These are phyloP conservation scores for Turdus rufiventris DNA, from an alignment of 2,113 vertebrate genomes.

Conservation along the genomic window DNA sequence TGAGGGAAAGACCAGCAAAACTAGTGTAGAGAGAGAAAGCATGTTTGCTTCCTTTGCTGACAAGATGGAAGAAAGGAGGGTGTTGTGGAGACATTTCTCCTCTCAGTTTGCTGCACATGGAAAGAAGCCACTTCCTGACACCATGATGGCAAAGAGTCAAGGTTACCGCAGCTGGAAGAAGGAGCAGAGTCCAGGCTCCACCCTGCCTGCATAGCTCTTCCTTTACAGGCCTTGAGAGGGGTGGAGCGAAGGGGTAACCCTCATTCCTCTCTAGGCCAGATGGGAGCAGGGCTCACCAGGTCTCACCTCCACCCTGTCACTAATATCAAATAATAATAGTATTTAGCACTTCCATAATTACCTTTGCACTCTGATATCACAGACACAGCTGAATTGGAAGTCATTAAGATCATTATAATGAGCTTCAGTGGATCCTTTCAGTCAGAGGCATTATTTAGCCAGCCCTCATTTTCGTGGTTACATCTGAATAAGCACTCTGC, in stretches of 20 bases:
- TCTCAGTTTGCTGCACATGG: neutral
- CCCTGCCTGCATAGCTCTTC: neutral
- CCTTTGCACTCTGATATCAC: conserved; percentile 30
- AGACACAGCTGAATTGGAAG: conserved; percentile 45
- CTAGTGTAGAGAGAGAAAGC: rapidly evolving
- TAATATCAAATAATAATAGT: conserved; percentile 63
- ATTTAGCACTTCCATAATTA: conserved; percentile 51
- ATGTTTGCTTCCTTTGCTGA: neutral
- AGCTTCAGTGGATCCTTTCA: conserved; percentile 49
- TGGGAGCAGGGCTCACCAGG: neutral
- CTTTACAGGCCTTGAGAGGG: neutral
- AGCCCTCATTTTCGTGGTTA: conserved; percentile 17
- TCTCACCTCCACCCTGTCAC: conserved; percentile 27
- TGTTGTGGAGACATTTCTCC: neutral
- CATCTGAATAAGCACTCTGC: conserved; percentile 38
- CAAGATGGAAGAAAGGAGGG: neutral
- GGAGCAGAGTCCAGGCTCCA: neutral
- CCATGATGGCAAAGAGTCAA: neutral
- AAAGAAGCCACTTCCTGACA: neutral
- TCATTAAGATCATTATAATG: conserved; percentile 34
- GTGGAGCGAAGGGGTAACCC: neutral
- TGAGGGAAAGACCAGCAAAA: neutral
- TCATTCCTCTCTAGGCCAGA: conserved; percentile 37
- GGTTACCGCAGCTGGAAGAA: neutral
- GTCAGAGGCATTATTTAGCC: conserved; percentile 5